Percentiles rank a stretch among this genome's conserved stretches.
These are phyloP conservation scores for Thermophis baileyi DNA, from an alignment of 2,113 vertebrate species.

Conservation along the genomic window DNA sequence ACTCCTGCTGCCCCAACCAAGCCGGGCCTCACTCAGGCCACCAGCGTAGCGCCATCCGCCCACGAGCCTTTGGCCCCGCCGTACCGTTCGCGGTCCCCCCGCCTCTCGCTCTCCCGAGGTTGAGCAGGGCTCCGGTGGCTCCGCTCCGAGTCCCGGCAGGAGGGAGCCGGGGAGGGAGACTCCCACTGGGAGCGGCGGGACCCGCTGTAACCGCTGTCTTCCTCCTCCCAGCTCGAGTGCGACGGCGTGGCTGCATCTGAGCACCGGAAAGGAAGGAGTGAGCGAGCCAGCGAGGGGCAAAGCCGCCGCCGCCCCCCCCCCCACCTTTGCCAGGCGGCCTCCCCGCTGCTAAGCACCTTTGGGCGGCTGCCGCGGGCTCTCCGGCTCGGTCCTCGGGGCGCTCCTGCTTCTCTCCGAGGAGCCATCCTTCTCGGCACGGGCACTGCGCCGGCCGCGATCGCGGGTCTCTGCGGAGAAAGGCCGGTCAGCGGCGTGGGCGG, in stretches of 20 bases:
- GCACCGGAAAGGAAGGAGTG: not conserved
- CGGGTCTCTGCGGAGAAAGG: conserved; percentile 75
- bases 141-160: conserved; percentile 78
- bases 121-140: conserved; percentile 70
- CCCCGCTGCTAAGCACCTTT: conserved; percentile 72
- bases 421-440: conserved; percentile 74
- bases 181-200: conserved; percentile 92
- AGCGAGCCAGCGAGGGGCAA: not conserved
- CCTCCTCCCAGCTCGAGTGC: conserved; percentile 94
- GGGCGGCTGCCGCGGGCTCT: conserved; percentile 82
- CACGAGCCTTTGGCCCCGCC: accelerated
- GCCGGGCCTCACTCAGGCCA: not conserved
- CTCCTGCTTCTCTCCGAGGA: conserved; percentile 81
- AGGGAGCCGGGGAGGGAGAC: conserved; percentile 85
- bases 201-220: conserved; percentile 80
- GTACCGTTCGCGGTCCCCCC: conserved; percentile 68
- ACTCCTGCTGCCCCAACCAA: not conserved
- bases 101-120: conserved; percentile 80
- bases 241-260: conserved; percentile 90
- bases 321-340: not conserved
- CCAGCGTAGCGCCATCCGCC: accelerated
- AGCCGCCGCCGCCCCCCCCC: not conserved
- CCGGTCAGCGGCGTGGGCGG: accelerated
- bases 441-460: conserved; percentile 75
- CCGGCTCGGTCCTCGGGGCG: conserved; percentile 81